phyloP scores from a whole-genome alignment of 2,797 vertebrate species.

The Protosalanx chinensis region DNA sequence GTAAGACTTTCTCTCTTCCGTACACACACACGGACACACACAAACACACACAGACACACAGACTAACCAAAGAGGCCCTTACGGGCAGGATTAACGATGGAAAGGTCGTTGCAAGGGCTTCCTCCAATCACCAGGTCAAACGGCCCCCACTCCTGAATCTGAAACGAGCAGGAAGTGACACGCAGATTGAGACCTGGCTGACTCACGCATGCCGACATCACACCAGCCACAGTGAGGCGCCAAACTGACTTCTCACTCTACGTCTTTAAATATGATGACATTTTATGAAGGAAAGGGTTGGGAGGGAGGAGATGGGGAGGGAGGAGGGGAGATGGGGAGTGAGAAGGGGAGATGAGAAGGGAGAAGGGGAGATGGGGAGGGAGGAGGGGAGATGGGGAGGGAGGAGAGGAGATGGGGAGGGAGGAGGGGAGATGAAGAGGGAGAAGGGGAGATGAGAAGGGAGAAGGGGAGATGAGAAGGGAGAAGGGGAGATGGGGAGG shows the following conservation, averaged over 20 bases:
- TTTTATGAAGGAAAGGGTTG: not conserved
- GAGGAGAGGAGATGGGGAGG: not conserved
- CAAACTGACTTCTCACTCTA: too few species aligned
- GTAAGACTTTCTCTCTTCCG: not conserved
- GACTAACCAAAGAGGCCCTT: slow-evolving; percentile 88
- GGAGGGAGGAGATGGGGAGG: not conserved
- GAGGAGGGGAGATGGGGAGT: not conserved
- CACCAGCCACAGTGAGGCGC: too few species aligned
- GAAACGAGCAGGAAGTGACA: slow-evolving; percentile 12
- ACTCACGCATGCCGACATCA: too few species aligned
- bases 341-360: not conserved
- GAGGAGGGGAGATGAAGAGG: not conserved
- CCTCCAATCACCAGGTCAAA: slow-evolving; percentile 95
- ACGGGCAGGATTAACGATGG: slow-evolving; percentile 86
- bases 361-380: not conserved
- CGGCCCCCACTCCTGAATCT: slow-evolving; percentile 95
- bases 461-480: not conserved
- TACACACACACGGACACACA: not conserved
- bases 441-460: not conserved
- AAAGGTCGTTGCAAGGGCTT: slow-evolving; percentile 89
- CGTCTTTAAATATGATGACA: not conserved
- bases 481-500: too few species aligned
- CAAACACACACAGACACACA: not conserved
- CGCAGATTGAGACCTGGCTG: not conserved
- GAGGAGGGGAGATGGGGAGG: not conserved